phyloP scores from a whole-genome alignment of 2,888 invertebrate genomes.

The Axea sp. region DNA sequence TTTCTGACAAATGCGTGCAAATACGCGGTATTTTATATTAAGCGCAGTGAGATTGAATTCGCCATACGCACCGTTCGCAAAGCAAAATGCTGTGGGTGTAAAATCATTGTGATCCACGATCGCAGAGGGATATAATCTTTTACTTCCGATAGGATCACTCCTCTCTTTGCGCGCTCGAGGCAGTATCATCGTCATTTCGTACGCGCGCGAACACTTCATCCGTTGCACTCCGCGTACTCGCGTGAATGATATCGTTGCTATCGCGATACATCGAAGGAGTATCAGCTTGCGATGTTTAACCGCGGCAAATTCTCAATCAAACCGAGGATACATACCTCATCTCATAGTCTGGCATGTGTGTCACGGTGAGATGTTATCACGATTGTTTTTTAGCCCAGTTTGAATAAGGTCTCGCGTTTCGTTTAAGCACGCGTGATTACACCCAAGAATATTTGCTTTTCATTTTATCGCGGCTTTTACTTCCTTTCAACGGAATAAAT shows the following conservation, averaged over 20 bases:
- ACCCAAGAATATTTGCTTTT: conserved; percentile 13
- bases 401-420: conserved; percentile 37
- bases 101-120: conserved; percentile 77
- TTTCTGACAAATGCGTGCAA: conserved; percentile 52
- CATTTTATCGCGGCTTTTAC: conserved; percentile 11
- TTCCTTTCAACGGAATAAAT: conserved; percentile 6
- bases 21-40: conserved; percentile 51
- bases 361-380: conserved; percentile 40
- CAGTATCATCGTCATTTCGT: conserved; percentile 33
- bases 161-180: conserved; percentile 37
- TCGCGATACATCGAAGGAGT: conserved; percentile 22
- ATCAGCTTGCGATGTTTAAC: conserved; percentile 24
- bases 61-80: conserved; percentile 26
- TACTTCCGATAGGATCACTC: conserved; percentile 75
- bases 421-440: conserved; percentile 13
- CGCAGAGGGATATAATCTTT: conserved; percentile 74
- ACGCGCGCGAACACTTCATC: conserved; percentile 25
- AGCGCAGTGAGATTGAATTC: conserved; percentile 46
- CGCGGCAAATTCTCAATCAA: conserved; percentile 48
- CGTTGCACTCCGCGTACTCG: conserved; percentile 11
- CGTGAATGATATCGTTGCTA: conserved; percentile 50
- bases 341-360: conserved; percentile 22
- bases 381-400: conserved; percentile 32
- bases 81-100: conserved; percentile 71
- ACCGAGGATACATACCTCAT: conserved; percentile 31